Base-by-base conservation (phyloP, 2,888 invertebrate species). In the Melipona beecheii region DNA sequence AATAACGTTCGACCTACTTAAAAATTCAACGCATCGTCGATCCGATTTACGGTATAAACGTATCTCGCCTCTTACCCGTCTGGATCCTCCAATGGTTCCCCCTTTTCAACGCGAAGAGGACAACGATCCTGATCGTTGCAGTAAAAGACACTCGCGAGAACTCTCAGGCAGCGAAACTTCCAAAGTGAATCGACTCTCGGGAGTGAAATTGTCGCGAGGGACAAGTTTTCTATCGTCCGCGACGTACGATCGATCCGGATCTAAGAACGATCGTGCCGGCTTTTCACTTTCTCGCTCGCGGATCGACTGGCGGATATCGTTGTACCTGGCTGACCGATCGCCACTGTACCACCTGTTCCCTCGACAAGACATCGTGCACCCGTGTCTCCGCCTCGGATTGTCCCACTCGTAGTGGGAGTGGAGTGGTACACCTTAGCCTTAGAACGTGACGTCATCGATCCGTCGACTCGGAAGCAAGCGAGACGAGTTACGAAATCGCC, bases 261-360 rank as follows among this genome's bases (percentile, higher is more conserved):
- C 69, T 60, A 49, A 21, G 56, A 64, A 52, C 84, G 58, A 75
- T 77, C 68, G 66, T 64, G 50, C 76, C 84, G 87, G 85, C 85
- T 89, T 83, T 82, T 89, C 89, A 88, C 89, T 89, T 89, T 89
- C 89, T 86, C 89, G 89, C 80, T 86, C 86, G 88, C 86, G 81
- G 77, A 79, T 82, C 87, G 89, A 89, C 89, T 89, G 86, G 54
- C 89, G 75, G 76, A 74, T 89, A 87, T 89, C 85, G 84, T 73
- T 76, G 76, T 86, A 78, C 79, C 83, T 83, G 89, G 81, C 81
- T 86, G 87, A 31, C 80, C 89, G 89, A 90, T 89, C 86, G 86
- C 84, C 86, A 86, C 76, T 65, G 75, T 88, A 85, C 91, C 91
- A 90, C 90, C 90, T 90, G 90, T 89, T 91, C 81, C 89, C 85